Base-by-base conservation (phyloP, 2,113 vertebrate species). In the Pygoscelis adeliae region DNA sequence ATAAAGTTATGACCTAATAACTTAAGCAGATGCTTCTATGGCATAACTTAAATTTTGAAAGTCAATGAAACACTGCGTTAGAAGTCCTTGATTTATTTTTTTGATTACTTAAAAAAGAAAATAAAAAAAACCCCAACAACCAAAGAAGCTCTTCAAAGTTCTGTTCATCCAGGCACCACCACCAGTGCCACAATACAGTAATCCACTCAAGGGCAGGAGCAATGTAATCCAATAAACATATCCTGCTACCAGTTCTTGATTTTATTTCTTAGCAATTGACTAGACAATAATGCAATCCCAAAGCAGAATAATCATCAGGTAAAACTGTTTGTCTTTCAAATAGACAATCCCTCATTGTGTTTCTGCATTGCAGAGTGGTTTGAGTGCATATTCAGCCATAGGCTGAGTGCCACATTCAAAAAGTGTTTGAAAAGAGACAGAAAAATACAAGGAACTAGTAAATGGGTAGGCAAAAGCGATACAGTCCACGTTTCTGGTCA, bases 291-390 rank as follows among this genome's bases (percentile, higher is more conserved):
- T 36, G 72, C 47, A 90, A 89, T 36, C 40, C 58, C 38, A 66
- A 81, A 94, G 87, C 73, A 69, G 83, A 97, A 73, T 69, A 85
- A 62, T 83, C 42, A 47, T n/a, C 81, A 94, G 77, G 70, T 95
- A 36, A 88, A 95, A 78, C 34, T 63, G 44, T 93, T 90, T 87
- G 91, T 96, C 95, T 95, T 72, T 94, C 89, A 83, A 91, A 76
- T 2, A 97, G 96, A 96, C 91, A 90, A 78, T 81, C 77, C 25
- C 47, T 89, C 78, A 38, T 19, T 56, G 46, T 89, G 77, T 94
- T 96, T 97, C 93, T 95, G 83, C 89, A 95, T 90, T 95, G 92
- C 89, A 93, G 97, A 97, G 91, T 81, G 92, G n/a, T 90, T 36
- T 78, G 84, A 91, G 80, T 83, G 89, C 95, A 95, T 95, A 94